Evolutionary conservation across 2,888 invertebrate genomes (phyloP).

Genomic region (Orthosia gothica): DNA sequence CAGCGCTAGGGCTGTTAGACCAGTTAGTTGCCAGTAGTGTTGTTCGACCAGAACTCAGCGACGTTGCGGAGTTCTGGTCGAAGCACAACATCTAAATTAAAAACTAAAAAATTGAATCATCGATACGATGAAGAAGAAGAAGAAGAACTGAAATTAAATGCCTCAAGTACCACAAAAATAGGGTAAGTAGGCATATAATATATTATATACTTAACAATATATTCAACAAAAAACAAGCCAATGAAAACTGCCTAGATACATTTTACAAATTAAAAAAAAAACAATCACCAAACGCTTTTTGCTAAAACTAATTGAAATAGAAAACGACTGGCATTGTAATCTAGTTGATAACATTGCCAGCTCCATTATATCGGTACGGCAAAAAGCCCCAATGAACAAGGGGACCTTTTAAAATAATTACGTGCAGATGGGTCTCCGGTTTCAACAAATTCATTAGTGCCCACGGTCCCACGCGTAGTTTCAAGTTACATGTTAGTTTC

Average conservation of each 20-base stretch:
- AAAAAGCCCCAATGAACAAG: conserved; percentile 16
- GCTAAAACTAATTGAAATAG: conserved; percentile 1
- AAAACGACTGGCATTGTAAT: conserved; percentile 15
- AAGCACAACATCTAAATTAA: no score
- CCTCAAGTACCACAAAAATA: neutral
- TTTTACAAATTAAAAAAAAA: conserved; percentile 5
- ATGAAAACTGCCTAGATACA: neutral
- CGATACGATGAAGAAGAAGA: no score
- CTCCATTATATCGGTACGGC: neutral
- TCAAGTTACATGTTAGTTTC: conserved; percentile 30
- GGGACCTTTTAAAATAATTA: conserved; percentile 59
- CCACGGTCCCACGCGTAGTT: conserved; percentile 10
- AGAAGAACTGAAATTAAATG: no score
- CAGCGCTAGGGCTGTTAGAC: no score
- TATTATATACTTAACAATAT: no score
- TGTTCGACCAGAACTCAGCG: no score
- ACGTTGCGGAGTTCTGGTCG: no score
- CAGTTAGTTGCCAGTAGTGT: no score
- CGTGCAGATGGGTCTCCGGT: conserved; percentile 43
- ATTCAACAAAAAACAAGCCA: no score
- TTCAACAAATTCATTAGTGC: conserved; percentile 44
- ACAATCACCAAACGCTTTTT: neutral
- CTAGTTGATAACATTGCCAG: conserved; percentile 3
- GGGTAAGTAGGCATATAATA: no score
- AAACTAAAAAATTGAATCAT: no score